Evolutionary conservation across 2,797 vertebrate species (phyloP), one percentile per base, ranked within the genome.

Genomic region (Hypotaenidia okinawae): DNA sequence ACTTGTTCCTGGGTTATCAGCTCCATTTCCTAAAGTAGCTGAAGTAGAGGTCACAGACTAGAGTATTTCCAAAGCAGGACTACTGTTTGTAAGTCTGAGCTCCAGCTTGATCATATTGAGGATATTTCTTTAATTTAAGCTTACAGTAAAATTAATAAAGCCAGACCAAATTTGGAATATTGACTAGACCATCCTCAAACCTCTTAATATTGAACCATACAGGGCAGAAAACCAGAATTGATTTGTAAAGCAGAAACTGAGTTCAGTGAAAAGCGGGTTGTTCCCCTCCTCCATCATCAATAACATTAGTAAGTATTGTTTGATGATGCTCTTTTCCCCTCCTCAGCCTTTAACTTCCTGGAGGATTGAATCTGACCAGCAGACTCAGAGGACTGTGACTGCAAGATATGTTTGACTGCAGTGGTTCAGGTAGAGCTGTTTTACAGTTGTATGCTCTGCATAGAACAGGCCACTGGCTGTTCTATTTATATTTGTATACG

Each of bases 221-320:
- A 25, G 39, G 81, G 27, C 61, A 92, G 64, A 89, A 94, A 91
- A 58, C 28, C 7, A 10, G 4, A 89, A 78, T 1, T 78, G 62
- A 68, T 93, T 84, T 18, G 39, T 59, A 73, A 94, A 79, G 47
- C 55, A 96, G 69, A 84, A 92, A 51, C 35, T 47, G n/a, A 91
- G 27, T 78, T 86, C 69, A 58, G 18, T 64, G 43, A 24, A 82
- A 84, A 91, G 52, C 21, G 79, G 39, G 16, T 68, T 64, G 25
- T 16, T 92, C 17, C 41, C 33, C 30, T 76, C n/a, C 25, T 39
- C 24, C 39, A 55, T 39, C 39, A 12, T 69, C 59, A 84, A 9
- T 76, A 84, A 37, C 13, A 73, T 83, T 58, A 75, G 39, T 68
- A 69, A 74, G 8, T 68, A 61, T 57, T 58, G 27, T 62, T 93